Percentiles rank a stretch among this genome's conserved stretches.
phyloP scores from a whole-genome alignment of 2,797 vertebrate genomes.

The Tangara arthus region DNA sequence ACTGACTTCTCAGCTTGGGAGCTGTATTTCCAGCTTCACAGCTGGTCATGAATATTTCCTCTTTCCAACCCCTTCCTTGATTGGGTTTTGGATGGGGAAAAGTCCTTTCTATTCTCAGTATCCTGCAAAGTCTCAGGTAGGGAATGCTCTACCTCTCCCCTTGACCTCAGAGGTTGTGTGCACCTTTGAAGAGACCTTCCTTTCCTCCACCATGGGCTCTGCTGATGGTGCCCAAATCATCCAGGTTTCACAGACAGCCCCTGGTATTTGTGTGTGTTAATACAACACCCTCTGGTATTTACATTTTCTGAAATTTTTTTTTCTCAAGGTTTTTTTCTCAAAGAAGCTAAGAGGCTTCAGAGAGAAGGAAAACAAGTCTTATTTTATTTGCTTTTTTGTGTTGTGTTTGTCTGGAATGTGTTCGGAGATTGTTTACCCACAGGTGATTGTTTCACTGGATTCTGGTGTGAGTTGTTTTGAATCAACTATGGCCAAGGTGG shows the following conservation, averaged over 20 bases:
- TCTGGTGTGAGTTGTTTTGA: too few relatives aligned
- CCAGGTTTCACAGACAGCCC: background rate
- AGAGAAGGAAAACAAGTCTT: too few relatives aligned
- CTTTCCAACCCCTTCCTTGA: background rate
- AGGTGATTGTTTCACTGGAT: too few relatives aligned
- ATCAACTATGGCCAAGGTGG: too few relatives aligned
- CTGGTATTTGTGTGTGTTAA: background rate
- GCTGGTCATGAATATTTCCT: background rate
- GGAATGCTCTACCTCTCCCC: background rate
- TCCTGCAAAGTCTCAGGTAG: background rate
- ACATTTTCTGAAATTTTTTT: too few relatives aligned
- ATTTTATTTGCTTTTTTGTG: too few relatives aligned
- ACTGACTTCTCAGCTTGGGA: background rate
- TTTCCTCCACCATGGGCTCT: background rate
- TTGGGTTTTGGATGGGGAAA: background rate
- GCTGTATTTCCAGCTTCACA: background rate
- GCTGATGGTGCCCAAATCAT: background rate
- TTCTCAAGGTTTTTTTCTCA: too few relatives aligned
- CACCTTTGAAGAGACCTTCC: background rate
- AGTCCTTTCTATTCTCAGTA: background rate
- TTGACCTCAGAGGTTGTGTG: background rate
- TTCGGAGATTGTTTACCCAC: too few relatives aligned
- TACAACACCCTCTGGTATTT: background rate
- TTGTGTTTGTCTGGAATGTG: too few relatives aligned
- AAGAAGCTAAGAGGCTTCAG: too few relatives aligned